Percentiles rank a stretch among this genome's conserved stretches.
Evolutionary conservation across 2,113 vertebrate species (phyloP).

Genomic region (Bathybates hornii): DNA sequence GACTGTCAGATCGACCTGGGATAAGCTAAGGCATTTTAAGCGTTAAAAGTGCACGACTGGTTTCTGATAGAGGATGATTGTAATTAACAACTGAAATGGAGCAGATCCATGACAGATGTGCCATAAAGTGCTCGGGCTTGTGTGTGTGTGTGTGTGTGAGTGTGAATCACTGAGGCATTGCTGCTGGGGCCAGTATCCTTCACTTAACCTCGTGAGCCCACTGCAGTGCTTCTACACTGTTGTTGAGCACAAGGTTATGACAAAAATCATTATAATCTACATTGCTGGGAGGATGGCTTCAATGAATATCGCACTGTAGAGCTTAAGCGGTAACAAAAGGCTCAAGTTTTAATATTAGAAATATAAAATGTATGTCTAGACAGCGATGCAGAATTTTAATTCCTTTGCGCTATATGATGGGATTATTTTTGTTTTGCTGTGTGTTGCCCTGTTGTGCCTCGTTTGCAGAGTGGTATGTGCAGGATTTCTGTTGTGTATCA

Average conservation of each 20-base stretch:
- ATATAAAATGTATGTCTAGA: background rate
- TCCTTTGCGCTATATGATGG: background rate
- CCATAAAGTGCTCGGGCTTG: conserved; percentile 45
- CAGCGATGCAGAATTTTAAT: background rate
- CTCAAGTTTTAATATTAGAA: background rate
- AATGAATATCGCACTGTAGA: background rate
- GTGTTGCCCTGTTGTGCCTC: background rate
- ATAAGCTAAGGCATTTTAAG: conserved; percentile 23
- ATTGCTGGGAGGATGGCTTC: background rate
- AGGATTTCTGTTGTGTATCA: conserved; percentile 67
- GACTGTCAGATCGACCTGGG: background rate
- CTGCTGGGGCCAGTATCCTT: conserved; percentile 36
- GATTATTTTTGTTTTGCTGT: background rate
- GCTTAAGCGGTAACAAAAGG: background rate
- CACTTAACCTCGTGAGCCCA: conserved; percentile 39
- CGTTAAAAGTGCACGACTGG: conserved; percentile 26
- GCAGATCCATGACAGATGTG: conserved; percentile 70
- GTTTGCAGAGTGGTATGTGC: conserved; percentile 48
- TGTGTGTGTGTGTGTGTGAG: background rate
- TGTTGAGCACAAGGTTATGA: background rate
- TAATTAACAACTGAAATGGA: conserved; percentile 72
- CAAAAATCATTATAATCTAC: background rate
- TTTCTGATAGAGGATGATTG: conserved; percentile 63
- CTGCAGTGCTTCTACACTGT: background rate
- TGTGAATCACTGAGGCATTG: background rate